phyloP scores from a whole-genome alignment of 2,113 vertebrate genomes.

The Myiozetetes cayanensis region DNA sequence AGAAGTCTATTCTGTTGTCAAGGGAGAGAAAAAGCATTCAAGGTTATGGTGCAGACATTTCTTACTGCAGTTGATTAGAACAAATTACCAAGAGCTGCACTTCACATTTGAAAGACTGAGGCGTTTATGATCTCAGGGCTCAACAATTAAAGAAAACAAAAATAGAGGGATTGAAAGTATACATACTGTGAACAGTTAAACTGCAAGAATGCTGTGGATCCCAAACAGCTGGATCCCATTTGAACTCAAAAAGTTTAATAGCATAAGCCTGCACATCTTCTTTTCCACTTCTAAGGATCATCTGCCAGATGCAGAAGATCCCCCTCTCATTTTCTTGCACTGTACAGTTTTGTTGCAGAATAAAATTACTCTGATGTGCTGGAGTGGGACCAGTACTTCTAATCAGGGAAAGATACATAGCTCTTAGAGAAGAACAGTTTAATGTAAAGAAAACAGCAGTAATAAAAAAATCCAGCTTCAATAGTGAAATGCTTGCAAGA shows the following conservation, averaged over 20 bases:
- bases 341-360: not conserved
- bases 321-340: not conserved
- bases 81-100: slow-evolving; percentile 45
- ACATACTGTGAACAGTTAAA: not conserved
- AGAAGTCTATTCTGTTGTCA: slow-evolving; percentile 49
- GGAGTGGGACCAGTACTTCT: not conserved
- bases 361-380: not conserved
- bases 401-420: not conserved
- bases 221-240: slow-evolving; percentile 44
- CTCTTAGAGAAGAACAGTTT: not conserved
- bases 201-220: not conserved
- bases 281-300: slow-evolving; percentile 47
- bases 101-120: slow-evolving; percentile 37
- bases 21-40: slow-evolving; percentile 46
- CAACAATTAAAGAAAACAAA: slow-evolving; percentile 23
- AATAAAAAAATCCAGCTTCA: not conserved
- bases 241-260: slow-evolving; percentile 40
- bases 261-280: slow-evolving; percentile 51
- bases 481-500: not conserved
- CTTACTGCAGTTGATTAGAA: slow-evolving; percentile 49
- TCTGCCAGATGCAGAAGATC: slow-evolving; percentile 20
- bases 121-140: slow-evolving; percentile 28
- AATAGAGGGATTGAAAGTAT: slow-evolving; percentile 22
- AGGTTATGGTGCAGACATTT: slow-evolving; percentile 39
- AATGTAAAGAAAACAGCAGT: not conserved